phyloP scores from a whole-genome alignment of 2,888 invertebrate genomes.

The Cremastinae sp. region DNA sequence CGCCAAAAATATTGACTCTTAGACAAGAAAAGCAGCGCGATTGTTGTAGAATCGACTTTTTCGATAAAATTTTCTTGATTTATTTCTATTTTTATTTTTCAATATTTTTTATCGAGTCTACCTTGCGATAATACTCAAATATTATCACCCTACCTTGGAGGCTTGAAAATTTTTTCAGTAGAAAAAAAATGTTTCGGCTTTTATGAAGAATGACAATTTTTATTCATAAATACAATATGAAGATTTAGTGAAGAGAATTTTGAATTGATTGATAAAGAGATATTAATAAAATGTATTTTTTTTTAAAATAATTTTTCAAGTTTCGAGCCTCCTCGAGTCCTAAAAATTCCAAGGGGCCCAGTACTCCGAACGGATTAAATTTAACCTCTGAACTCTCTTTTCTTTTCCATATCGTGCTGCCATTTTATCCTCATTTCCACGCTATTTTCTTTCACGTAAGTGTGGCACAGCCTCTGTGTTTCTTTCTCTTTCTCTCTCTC shows the following conservation, averaged over 20 bases:
- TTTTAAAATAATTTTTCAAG: too few relatives aligned
- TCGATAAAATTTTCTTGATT: slow-evolving; percentile 28
- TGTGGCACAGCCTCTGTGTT: slow-evolving; percentile 75
- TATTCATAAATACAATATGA: too few relatives aligned
- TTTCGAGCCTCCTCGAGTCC: slow-evolving; percentile 31
- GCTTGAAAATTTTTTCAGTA: slow-evolving; percentile 30
- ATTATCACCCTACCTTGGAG: slow-evolving; percentile 28
- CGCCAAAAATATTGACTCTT: too few relatives aligned
- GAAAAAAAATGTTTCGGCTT: not conserved
- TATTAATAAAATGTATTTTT: too few relatives aligned
- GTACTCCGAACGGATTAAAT: slow-evolving; percentile 67
- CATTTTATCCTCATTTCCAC: slow-evolving; percentile 79
- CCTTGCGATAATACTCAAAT: slow-evolving; percentile 47
- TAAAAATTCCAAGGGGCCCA: slow-evolving; percentile 55
- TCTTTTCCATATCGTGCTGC: slow-evolving; percentile 78
- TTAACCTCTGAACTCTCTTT: slow-evolving; percentile 75
- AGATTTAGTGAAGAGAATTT: too few relatives aligned
- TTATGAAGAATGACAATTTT: too few relatives aligned
- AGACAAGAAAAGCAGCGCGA: too few relatives aligned
- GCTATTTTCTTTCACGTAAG: slow-evolving; percentile 79
- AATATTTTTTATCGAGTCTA: slow-evolving; percentile 42
- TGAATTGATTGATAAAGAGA: too few relatives aligned
- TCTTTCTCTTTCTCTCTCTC: slow-evolving; percentile 52
- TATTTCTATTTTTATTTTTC: slow-evolving; percentile 29
- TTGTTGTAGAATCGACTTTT: too few relatives aligned